Evolutionary conservation across 2,113 vertebrate species (phyloP), one percentile per base, ranked within the genome.

Genomic region (Lampris incognitus): DNA sequence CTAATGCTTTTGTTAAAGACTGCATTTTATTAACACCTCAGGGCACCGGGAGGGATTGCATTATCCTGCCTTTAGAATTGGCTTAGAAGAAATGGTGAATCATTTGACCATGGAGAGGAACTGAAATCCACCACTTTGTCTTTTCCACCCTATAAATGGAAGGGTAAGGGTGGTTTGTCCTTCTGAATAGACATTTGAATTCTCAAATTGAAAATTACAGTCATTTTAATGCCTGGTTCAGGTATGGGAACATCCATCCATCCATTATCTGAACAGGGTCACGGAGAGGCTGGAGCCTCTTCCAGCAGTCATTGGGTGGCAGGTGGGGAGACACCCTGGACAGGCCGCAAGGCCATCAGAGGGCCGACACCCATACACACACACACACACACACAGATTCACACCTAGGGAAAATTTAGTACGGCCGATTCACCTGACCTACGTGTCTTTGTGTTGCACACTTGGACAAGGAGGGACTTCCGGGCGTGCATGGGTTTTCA

Each of bases 71-170:
- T 81, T 50, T 67, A 49, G 68, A 79, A 73, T 10, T 48, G 69
- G 74, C 68, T 63, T 7, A 41, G 66, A 54, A 77, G 74, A 69
- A 50, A 58, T 38, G 10, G 9, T 58, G 74, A 63, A 69, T 74
- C 59, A 49, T 60, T 66, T 76, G 79, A 86, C 89, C 83, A 85
- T 89, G 79, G 50, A 40, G 81, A 60, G 51, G 66, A 58, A 71
- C 68, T n/a, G 24, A 50, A 40, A 52, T 44, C 71, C 10, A 82
- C 64, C 56, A n/a, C 38, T 24, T 61, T 61, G 46, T 42, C 56
- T 80, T 83, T 66, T 65, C 69, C 60, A 78, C 56, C 52, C n/a
- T 6, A 59, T 54, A 6, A 5, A 52, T 59, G 2, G 4, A 84
- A 40, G 4, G 0, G 38, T 24, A 24, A 24, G 24, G 24, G 37